A percentile compares a stretch with the other conserved stretches of the same genome.
These are phyloP conservation scores for Epinephelus lanceolatus DNA, from an alignment of 2,113 vertebrate species.

Conservation along the genomic window DNA sequence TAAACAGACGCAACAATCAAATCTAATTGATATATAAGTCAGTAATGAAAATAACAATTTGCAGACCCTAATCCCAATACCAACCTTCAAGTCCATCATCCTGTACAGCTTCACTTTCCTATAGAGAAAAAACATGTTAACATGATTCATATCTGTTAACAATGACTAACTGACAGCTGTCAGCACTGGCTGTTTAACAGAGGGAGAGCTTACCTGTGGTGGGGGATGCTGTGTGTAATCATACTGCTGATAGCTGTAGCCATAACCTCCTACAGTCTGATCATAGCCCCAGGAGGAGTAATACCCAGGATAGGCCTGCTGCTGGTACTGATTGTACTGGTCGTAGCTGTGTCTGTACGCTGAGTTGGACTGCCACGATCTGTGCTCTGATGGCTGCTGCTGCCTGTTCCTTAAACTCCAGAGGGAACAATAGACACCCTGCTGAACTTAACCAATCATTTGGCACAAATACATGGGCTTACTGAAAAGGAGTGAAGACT, in stretches of 20 bases:
- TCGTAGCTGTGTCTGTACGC: conserved; percentile 86
- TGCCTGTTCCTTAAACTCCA: conserved; percentile 72
- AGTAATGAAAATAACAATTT: not conserved
- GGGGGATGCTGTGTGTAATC: conserved; percentile 89
- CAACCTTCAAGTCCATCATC: conserved; percentile 93
- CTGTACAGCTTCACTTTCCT: conserved; percentile 89
- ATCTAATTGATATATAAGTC: not conserved
- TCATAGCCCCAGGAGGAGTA: conserved; percentile 93
- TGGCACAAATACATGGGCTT: not conserved
- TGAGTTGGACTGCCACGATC: conserved; percentile 87
- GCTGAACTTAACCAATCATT: not conserved
- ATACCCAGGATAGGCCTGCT: conserved; percentile 90
- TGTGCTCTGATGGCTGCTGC: conserved; percentile 58
- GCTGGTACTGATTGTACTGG: conserved; percentile 89
- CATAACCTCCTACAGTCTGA: conserved; percentile 89
- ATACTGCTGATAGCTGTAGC: conserved; percentile 92
- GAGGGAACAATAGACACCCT: not conserved
- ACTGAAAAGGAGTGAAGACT: rapidly evolving
- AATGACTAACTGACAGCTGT: not conserved
- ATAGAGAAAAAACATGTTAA: conserved; percentile 37
- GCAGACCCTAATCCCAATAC: conserved; percentile 15
- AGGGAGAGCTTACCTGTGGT: conserved; percentile 85
- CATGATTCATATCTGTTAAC: not conserved
- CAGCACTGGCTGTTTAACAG: not conserved
- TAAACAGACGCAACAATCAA: not conserved